Evolutionary conservation across 1,140 invertebrate genomes (phyloP).

Genomic region (Drosophila saltans): DNA sequence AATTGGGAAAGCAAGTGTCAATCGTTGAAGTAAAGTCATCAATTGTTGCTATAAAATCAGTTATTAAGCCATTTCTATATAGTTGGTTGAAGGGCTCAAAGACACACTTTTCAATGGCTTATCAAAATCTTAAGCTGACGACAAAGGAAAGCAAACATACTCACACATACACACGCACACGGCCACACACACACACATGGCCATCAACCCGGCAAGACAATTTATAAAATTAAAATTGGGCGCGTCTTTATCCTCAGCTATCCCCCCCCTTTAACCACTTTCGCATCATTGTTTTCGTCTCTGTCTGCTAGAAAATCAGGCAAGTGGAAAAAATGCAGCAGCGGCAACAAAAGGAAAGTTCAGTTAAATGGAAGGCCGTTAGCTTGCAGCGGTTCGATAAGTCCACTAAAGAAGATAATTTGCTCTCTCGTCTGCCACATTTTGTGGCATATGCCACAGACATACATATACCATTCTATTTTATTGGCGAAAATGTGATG

Average conservation of each 20-base stretch:
- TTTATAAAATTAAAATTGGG: slow-evolving; percentile 63
- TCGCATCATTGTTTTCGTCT: neutral
- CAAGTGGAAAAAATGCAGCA: slow-evolving; percentile 2
- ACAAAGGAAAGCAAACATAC: slow-evolving; percentile 50
- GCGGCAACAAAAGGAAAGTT: slow-evolving; percentile 35
- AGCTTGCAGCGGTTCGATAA: slow-evolving; percentile 62
- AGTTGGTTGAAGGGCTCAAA: slow-evolving; percentile 61
- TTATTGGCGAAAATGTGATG: slow-evolving; percentile 18
- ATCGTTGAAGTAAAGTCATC: slow-evolving; percentile 42
- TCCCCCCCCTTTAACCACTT: slow-evolving; percentile 1
- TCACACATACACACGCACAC: slow-evolving; percentile 23
- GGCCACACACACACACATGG: slow-evolving; percentile 32
- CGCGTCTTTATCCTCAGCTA: neutral
- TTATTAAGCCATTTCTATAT: slow-evolving; percentile 71
- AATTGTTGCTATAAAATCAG: slow-evolving; percentile 61
- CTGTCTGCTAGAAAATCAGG: slow-evolving; percentile 16
- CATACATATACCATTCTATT: slow-evolving; percentile 25
- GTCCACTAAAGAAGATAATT: slow-evolving; percentile 24
- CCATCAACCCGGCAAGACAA: slow-evolving; percentile 30
- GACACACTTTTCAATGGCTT: slow-evolving; percentile 78
- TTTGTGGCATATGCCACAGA: slow-evolving; percentile 46
- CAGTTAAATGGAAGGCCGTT: slow-evolving; percentile 54
- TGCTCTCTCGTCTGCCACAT: slow-evolving; percentile 17
- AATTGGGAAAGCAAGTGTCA: slow-evolving; percentile 15
- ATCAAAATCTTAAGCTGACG: slow-evolving; percentile 76